Percentiles rank a stretch among this genome's conserved stretches.
Conservation (phyloP, 2,797 vertebrate genomes). For the Aplochiton taeniatus region DNA sequence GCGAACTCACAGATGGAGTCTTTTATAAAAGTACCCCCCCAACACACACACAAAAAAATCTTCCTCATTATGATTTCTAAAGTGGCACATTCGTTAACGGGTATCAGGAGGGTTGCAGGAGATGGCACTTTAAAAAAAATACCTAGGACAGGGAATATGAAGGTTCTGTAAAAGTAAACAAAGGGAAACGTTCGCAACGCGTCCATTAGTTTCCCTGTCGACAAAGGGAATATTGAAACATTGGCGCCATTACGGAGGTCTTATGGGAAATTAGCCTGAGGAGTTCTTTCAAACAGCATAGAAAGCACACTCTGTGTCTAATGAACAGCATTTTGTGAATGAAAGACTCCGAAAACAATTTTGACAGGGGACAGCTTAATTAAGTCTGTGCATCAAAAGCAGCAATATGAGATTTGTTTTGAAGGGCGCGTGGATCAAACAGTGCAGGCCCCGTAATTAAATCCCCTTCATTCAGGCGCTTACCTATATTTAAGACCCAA, state of each 20-base stretch:
- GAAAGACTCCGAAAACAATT: conserved; percentile 16
- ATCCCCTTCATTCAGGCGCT: conserved; percentile 28
- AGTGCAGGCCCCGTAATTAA: conserved; percentile 15
- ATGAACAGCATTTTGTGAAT: conserved; percentile 25
- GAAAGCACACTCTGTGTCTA: conserved; percentile 24
- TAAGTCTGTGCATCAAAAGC: conserved; percentile 20
- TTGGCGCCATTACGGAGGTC: conserved; percentile 32
- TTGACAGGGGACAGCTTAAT: conserved; percentile 28
- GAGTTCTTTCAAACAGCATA: conserved; percentile 32
- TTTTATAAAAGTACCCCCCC: not conserved
- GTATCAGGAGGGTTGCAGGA: not conserved
- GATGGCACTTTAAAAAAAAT: not conserved
- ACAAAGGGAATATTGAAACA: conserved; percentile 54
- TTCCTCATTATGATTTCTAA: too few relatives aligned
- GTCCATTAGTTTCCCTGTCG: conserved; percentile 43
- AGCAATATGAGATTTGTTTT: conserved; percentile 3
- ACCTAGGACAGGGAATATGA: not conserved
- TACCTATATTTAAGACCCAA: conserved; percentile 29
- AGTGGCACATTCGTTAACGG: not conserved
- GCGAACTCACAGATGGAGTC: too few relatives aligned
- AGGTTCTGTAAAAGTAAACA: conserved; percentile 34
- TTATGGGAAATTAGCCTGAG: conserved; percentile 40
- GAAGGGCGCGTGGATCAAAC: conserved; percentile 32
- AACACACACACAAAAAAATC: not conserved
- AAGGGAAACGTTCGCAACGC: conserved; percentile 25